phyloP scores from a whole-genome alignment of 2,113 vertebrate species.

The Lonchura striata region DNA sequence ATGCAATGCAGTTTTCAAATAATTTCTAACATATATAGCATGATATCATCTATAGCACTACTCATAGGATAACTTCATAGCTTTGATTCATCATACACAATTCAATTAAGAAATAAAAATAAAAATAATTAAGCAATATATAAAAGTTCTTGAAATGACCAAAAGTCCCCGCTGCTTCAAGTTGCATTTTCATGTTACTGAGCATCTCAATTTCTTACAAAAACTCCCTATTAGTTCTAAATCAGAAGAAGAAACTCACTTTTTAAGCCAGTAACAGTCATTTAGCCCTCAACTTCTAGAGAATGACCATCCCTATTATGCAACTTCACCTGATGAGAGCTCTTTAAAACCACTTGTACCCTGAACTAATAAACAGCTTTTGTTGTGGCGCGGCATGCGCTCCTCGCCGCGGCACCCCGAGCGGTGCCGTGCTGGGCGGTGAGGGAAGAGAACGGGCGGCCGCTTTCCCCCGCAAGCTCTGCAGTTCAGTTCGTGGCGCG shows the following conservation, averaged over 20 bases:
- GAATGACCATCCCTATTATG: background rate
- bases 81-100: background rate
- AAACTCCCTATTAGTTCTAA: background rate
- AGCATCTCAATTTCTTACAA: background rate
- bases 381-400: too few species aligned
- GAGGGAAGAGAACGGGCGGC: too few species aligned
- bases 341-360: background rate
- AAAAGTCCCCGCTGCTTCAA: background rate
- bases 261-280: background rate
- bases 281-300: background rate
- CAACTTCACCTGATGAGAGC: background rate
- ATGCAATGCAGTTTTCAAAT: background rate
- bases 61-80: background rate
- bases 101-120: background rate
- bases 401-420: too few species aligned
- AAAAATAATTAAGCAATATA: background rate
- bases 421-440: too few species aligned
- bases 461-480: too few species aligned
- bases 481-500: too few species aligned
- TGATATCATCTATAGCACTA: background rate
- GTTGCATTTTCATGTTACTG: background rate
- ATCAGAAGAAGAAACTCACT: background rate
- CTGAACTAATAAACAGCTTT: background rate
- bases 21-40: background rate
- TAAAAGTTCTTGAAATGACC: background rate